Conservation (phyloP, 2,797 vertebrate genomes). For the Acipenser transmontanus region DNA sequence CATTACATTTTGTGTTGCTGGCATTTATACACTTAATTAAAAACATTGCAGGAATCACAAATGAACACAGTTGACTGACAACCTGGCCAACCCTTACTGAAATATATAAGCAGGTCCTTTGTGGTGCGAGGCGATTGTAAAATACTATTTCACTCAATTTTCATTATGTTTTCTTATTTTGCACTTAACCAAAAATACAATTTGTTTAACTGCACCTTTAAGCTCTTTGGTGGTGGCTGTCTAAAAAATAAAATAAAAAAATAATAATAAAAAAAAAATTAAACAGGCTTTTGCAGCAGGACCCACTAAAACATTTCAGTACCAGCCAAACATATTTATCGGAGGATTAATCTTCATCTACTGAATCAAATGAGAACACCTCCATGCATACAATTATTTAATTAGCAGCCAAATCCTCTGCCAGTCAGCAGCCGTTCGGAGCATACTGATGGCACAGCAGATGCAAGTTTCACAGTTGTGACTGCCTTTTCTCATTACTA, state of each 20-base stretch:
- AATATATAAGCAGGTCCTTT: not conserved
- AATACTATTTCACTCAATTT: not conserved
- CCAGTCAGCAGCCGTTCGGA: slow-evolving; percentile 67
- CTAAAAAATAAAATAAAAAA: slow-evolving; percentile 3
- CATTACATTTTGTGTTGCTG: not conserved
- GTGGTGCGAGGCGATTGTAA: not conserved
- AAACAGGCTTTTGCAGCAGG: slow-evolving; percentile 60
- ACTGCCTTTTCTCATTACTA: slow-evolving; percentile 92
- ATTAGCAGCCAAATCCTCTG: slow-evolving; percentile 85
- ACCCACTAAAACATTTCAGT: slow-evolving; percentile 73
- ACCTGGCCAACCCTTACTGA: not conserved
- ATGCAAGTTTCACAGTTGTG: slow-evolving; percentile 73
- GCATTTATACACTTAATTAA: not conserved
- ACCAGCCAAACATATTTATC: slow-evolving; percentile 95
- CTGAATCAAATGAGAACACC: slow-evolving; percentile 85
- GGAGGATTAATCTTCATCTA: slow-evolving; percentile 94
- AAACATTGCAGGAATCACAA: not conserved
- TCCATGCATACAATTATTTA: slow-evolving; percentile 98
- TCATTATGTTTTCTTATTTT: not conserved
- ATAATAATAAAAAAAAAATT: not conserved
- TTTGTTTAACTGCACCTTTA: slow-evolving; percentile 15
- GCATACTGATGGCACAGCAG: slow-evolving; percentile 84
- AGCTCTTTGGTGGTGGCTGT: slow-evolving; percentile 9
- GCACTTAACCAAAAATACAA: not conserved
- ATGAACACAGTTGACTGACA: not conserved